Base-by-base conservation (phyloP, 1,140 invertebrate genomes). In the Palaemon carinicauda region DNA sequence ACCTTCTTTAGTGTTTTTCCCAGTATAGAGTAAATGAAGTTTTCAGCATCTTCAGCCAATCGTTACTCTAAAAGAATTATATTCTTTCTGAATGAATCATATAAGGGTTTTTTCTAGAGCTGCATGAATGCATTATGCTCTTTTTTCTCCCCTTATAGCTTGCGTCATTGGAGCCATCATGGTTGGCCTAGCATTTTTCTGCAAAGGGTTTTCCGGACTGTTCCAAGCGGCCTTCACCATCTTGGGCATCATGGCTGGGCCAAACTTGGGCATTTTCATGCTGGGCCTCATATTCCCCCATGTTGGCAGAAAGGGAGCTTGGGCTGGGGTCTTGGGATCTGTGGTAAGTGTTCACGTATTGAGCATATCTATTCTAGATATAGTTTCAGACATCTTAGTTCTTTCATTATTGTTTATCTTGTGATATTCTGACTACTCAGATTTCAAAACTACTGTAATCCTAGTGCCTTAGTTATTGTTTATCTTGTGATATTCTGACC, bases 201-300 rank as follows among this genome's bases (percentile, higher is more conserved):
- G 54, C 69, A 74, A 79, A 19, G 9, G 56, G 5, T 60, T 81
- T 51, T 80, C 78, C 0, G 65, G 65, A 1, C 33, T 80, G 9
- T 33, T 80, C 27, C 78, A 80, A 92, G 94, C 94, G 1, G 93
- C 95, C 12, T 91, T 96, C 19, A 95, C 95, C 1, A 95, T 97
- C 83, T 96, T 96, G 89, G 95, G 95, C 24, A 93, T 96, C 24
- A 92, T 96, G 33, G 95, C 96, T 14, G 96, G 96, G 15, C 96
- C 96, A 1, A 90, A 96, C 29, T 91, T 96, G n/a, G 96, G 94
- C 0, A 90, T 96, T 17, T 96, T 96, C 90, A 94, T 95, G 0
- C 91, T 96, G 1, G 96, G 96, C 82, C 95, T 96, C 94, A 93
- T 95, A 82, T 93, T 93, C 73, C 93, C 93, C 19, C 60, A 69